Evolutionary conservation across 2,113 vertebrate species (phyloP), one percentile per base, ranked within the genome.

Genomic region (Heterotis niloticus): DNA sequence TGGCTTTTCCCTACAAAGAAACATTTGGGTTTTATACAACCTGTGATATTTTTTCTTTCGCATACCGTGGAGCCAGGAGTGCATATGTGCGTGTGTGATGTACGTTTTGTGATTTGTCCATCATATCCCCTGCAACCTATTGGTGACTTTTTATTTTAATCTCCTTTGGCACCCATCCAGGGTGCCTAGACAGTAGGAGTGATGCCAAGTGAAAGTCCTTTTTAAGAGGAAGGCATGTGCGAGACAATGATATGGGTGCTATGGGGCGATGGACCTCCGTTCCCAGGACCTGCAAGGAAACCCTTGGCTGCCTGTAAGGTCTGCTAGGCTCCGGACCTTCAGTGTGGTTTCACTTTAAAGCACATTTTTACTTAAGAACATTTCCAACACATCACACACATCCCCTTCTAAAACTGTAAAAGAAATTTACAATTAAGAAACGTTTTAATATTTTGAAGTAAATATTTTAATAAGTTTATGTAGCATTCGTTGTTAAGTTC

Each of bases 101-200:
- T 64, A 44, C 9, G 59, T 28, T 3, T 1, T 0, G 18, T 52
- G 79, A 76, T 64, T 57, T 84, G 81, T 82, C 73, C 57, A 10
- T 78, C 64, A 29, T 78, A 29, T 76, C 79, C 73, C 76, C 80
- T 79, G 68, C 54, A 82, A 7, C 3, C 34, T 28, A 57, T 78
- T 17, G 9, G 11, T 79, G 81, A 62, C 23, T 84, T 81, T 82
- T 73, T 68, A 81, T 44, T 65, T 51, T 89, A 87, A 92, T 87
- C 85, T 87, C 82, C 64, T 81, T 77, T 88, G 89, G 90, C 90
- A 88, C 85, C 82, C 79, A 85, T 86, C 89, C 88, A 87, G 85
- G 70, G 80, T 17, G 79, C 75, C 81, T 80, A 84, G 88, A 87
- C 81, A 69, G 79, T 73, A 82, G 87, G 82, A 85, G 85, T 81